Percentiles rank a stretch among this genome's conserved stretches.
Conservation (phyloP, 2,113 vertebrate genomes). For the Actenoides lindsayi region DNA sequence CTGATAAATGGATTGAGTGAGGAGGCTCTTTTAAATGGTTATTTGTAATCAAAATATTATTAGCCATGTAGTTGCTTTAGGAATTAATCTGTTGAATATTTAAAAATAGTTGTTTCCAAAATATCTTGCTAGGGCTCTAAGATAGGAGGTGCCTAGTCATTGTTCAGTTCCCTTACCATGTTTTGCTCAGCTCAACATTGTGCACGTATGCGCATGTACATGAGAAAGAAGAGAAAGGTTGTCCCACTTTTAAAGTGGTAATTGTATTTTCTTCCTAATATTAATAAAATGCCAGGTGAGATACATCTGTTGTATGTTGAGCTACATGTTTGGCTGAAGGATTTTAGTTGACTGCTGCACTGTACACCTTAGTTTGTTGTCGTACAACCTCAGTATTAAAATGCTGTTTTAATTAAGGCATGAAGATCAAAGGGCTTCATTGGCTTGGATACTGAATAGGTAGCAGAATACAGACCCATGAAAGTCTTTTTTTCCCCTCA, state of each 20-base stretch:
- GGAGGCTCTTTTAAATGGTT: background rate
- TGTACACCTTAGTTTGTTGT: background rate
- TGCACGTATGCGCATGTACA: background rate
- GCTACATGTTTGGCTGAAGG: background rate
- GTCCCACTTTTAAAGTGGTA: background rate
- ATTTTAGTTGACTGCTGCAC: background rate
- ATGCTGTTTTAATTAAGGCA: background rate
- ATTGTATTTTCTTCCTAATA: background rate
- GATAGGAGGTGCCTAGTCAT: background rate
- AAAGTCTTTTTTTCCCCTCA: background rate
- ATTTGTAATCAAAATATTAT: background rate
- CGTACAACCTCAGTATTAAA: background rate
- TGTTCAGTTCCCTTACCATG: background rate
- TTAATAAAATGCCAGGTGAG: background rate
- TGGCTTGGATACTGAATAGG: background rate
- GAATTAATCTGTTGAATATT: background rate
- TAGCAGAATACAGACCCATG: background rate
- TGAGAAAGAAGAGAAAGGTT: background rate
- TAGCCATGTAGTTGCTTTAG: background rate
- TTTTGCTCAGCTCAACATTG: background rate
- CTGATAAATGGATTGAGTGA: background rate
- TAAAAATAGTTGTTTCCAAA: background rate
- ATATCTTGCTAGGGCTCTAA: background rate
- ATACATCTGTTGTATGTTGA: rapidly evolving
- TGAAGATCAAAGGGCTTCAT: background rate